Evolutionary conservation across 2,888 invertebrate species (phyloP), one percentile per base, ranked within the genome.

Genomic region (Zonitis immaculata): DNA sequence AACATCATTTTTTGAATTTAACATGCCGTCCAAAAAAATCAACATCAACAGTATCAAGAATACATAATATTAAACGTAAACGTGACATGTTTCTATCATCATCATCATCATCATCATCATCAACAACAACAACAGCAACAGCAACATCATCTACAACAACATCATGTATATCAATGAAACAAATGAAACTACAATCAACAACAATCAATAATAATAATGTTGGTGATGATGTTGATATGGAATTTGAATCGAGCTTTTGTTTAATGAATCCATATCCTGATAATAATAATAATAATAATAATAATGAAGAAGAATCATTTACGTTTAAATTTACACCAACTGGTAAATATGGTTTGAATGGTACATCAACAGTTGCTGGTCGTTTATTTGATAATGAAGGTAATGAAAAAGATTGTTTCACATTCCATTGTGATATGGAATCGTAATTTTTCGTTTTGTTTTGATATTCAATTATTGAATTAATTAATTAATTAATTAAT

Each of bases 221-320:
- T 27, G 9, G 7, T 9, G 4, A 27, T 27, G 27, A 27, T 27
- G 8, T 3, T 27, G 16, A 35, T 35, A 8, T 4, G 6, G 52
- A 52, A 11, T 49, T 39, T 12, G 47, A 47, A 26, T 28, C 54
- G 4, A 44, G 47, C 12, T 30, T 47, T n/a, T 7, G 28, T 20
- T 28, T 54, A 8, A 14, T 51, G 6, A 32, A 46, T n/a, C 32
- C 32, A 14, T 42, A 54, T 27, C 14, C 47, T 25, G 30, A 16
- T n/a, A n/a, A n/a, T n/a, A n/a, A n/a, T n/a, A n/a, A n/a, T n/a
- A n/a, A n/a, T n/a, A n/a, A n/a, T n/a, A n/a, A n/a, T n/a, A n/a
- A n/a, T n/a, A n/a, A n/a, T n/a, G n/a, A n/a, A n/a, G 56, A 56
- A 28, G 52, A 56, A 28, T 56, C 56, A 6, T 56, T 52, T 27